A percentile compares a stretch with the other conserved stretches of the same genome.
These are phyloP conservation scores for Sterna hirundo DNA, from an alignment of 2,113 vertebrate species.

Conservation along the genomic window DNA sequence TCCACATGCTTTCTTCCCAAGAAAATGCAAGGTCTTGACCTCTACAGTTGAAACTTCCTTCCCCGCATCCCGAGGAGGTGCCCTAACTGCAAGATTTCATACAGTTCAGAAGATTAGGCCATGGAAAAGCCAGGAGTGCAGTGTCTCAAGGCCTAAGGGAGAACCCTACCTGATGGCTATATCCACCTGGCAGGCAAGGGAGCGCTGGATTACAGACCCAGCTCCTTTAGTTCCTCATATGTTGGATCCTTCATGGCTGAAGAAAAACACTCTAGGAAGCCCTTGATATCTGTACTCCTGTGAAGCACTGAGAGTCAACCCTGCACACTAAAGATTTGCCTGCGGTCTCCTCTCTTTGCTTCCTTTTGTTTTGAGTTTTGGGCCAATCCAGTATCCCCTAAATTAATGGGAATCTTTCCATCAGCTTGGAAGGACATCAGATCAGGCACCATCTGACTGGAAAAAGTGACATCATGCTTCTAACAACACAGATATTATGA, in stretches of 20 bases:
- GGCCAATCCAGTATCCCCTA: not conserved
- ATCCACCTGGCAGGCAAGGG: not conserved
- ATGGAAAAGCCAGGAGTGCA: not conserved
- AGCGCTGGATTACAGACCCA: not conserved
- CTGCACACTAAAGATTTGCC: not conserved
- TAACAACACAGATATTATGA: conserved; percentile 13
- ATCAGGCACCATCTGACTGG: not conserved
- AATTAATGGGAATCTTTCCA: not conserved
- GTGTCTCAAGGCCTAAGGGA: not conserved
- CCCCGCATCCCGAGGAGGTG: not conserved
- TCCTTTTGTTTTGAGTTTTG: not conserved
- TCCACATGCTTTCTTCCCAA: not conserved
- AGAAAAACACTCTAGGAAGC: not conserved
- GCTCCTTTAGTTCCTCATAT: not conserved
- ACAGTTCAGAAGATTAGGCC: not conserved
- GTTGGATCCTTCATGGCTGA: not conserved
- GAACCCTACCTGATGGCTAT: not conserved
- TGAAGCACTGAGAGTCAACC: not conserved
- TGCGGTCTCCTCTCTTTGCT: not conserved
- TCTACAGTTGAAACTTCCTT: not conserved
- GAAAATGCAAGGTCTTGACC: not conserved
- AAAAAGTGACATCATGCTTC: conserved; percentile 17
- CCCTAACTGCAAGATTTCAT: not conserved
- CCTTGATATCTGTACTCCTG: not conserved
- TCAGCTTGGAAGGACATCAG: not conserved